phyloP scores from a whole-genome alignment of 2,113 vertebrate genomes.

The Eretmochelys imbricata region DNA sequence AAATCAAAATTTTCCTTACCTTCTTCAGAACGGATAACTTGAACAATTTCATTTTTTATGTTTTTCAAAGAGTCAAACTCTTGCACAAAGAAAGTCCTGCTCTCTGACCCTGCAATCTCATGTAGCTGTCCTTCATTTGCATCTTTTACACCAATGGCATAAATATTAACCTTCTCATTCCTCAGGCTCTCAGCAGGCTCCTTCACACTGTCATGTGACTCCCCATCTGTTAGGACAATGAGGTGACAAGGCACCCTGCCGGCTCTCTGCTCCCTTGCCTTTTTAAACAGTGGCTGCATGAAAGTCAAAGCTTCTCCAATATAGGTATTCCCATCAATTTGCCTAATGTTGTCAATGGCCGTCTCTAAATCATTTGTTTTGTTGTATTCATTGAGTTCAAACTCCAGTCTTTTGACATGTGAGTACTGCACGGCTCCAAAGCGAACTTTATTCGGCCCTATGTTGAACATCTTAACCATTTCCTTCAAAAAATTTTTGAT shows the following conservation, averaged over 20 bases:
- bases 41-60: slow-evolving; percentile 71
- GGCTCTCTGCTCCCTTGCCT: slow-evolving; percentile 30
- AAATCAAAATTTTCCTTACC: slow-evolving; percentile 53
- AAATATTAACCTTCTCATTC: slow-evolving; percentile 21
- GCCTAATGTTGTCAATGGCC: slow-evolving; percentile 73
- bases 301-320: slow-evolving; percentile 68
- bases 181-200: slow-evolving; percentile 47
- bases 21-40: slow-evolving; percentile 69
- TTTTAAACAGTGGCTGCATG: slow-evolving; percentile 52
- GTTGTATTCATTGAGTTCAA: slow-evolving; percentile 45
- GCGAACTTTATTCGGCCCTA: slow-evolving; percentile 70
- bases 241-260: slow-evolving; percentile 63
- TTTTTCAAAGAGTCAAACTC: slow-evolving; percentile 71
- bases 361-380: slow-evolving; percentile 53
- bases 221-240: slow-evolving; percentile 69
- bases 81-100: slow-evolving; percentile 57
- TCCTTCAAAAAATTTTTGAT: slow-evolving; percentile 74
- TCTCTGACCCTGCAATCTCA: slow-evolving; percentile 61
- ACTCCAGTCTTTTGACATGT: slow-evolving; percentile 21
- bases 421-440: slow-evolving; percentile 73
- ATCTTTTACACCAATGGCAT: slow-evolving; percentile 70
- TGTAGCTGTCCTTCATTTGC: slow-evolving; percentile 61
- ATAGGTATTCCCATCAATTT: slow-evolving; percentile 32
- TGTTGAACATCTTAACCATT: slow-evolving; percentile 66
- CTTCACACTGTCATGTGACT: slow-evolving; percentile 59